phyloP scores from a whole-genome alignment of 2,888 invertebrate species.

The Temnothorax unifasciatus region DNA sequence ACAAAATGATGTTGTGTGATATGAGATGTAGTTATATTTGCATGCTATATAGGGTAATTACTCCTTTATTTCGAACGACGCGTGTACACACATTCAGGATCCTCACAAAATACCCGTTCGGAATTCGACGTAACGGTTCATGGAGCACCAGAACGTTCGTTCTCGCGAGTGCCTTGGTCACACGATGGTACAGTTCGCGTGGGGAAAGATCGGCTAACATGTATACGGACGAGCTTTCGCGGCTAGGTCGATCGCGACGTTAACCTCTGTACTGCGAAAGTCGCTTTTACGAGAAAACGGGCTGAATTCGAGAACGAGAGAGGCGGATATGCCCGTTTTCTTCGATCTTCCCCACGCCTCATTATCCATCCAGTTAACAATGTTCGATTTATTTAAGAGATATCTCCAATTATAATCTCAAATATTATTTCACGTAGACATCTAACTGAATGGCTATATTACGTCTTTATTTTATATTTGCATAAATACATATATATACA shows the following conservation, averaged over 20 bases:
- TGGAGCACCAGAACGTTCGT: constrained; percentile 72
- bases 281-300: constrained; percentile 33
- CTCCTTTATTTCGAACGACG: neutral
- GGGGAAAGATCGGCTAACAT: constrained; percentile 60
- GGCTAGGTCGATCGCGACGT: constrained; percentile 53
- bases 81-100: neutral
- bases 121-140: constrained; percentile 78
- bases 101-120: constrained; percentile 66
- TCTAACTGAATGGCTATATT: neutral
- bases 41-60: neutral
- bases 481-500: no score
- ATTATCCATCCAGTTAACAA: constrained; percentile 26
- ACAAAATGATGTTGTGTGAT: neutral
- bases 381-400: constrained; percentile 17
- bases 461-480: neutral
- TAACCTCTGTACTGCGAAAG: constrained; percentile 58
- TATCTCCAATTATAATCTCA: neutral
- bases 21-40: neutral
- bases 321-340: constrained; percentile 68
- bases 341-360: constrained; percentile 8
- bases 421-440: neutral
- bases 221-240: constrained; percentile 50
- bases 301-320: constrained; percentile 60
- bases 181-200: constrained; percentile 45
- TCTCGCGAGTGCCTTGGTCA: constrained; percentile 18